Evolutionary conservation across 2,797 vertebrate genomes (phyloP), one percentile per base, ranked within the genome.

Genomic region (Atherinosoma microstoma): DNA sequence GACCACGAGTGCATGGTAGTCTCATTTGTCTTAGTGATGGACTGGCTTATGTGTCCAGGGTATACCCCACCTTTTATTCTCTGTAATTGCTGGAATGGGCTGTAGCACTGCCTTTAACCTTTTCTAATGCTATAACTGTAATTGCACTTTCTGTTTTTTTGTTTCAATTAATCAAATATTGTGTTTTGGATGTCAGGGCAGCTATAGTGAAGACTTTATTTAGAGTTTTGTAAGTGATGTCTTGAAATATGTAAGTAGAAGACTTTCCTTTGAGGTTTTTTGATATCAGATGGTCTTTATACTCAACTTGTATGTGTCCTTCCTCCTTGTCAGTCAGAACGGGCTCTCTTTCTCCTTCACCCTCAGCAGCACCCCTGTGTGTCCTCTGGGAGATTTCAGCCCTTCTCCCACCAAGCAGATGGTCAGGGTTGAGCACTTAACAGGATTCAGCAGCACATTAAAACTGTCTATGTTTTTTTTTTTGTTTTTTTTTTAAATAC

Each of bases 341-440:
- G 29, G 35, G 72, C 70, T 78, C 47, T 60, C 29, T 70, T 59
- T 82, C 73, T 76, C 61, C 74, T 80, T 84, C 85, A 84, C 67
- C 85, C 83, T 76, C 75, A 78, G 80, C 75, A 84, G 73, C 80
- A 78, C 73, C 80, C 83, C 80, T 67, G 66, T 49, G 32, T 57
- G 51, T 89, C 88, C 79, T 78, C 66, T 29, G 87, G 85, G 91
- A 87, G 64, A 67, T 75, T 71, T 68, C 73, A 74, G 58, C 70
- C 57, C 60, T 36, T 68, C 70, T 74, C 64, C 58, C 79, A 70
- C 70, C 71, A 74, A 80, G 78, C 92, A 92, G 87, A 90, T 89
- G 89, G 83, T 86, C 83, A 90, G 87, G 87, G 89, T 91, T 73
- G 79, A 87, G 69, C 70, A 74, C 84, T 87, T 83, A 60, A 73